Evolutionary conservation across 1,140 invertebrate genomes (phyloP).

Genomic region (Drosophila melanogaster): Release_6_plus_ISO1_MT NC_004354.4:7474501-7475000

Average conservation of each 20-base stretch:
- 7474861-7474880: slow-evolving; percentile 1
- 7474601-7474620: slow-evolving; percentile 11
- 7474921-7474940: too few species aligned
- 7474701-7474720: slow-evolving; percentile 65
- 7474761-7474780: not conserved
- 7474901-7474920: too few species aligned
- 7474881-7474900: too few species aligned
- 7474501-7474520: slow-evolving; percentile 35
- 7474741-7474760: slow-evolving; percentile 38
- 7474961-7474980: not conserved
- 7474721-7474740: slow-evolving; percentile 67
- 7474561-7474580: slow-evolving; percentile 17
- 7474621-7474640: slow-evolving; percentile 67
- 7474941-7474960: too few species aligned
- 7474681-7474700: slow-evolving; percentile 35
- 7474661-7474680: slow-evolving; percentile 64
- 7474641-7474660: slow-evolving; percentile 55
- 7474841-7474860: slow-evolving; percentile 30
- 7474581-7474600: not conserved
- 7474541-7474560: slow-evolving; percentile 55
- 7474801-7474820: not conserved
- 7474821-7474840: slow-evolving; percentile 31
- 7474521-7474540: slow-evolving; percentile 73
- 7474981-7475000: not conserved
- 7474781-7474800: not conserved